These are phyloP conservation scores for Pantherophis vulpinus DNA, from an alignment of 2,797 vertebrate species.

Conservation along the genomic window DNA sequence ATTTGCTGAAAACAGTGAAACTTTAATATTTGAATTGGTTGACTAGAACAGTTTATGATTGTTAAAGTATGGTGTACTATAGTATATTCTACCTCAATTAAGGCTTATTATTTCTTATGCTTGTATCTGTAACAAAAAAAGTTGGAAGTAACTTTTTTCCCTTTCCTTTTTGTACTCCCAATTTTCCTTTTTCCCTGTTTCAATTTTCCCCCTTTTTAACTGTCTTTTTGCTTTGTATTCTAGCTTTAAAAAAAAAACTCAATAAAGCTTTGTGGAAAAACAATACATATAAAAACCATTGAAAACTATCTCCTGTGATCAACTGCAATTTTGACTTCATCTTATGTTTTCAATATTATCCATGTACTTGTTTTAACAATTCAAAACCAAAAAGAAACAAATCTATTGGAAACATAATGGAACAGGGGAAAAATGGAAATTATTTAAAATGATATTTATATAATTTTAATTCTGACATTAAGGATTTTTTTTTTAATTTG, in stretches of 20 bases:
- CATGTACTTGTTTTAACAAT: neutral
- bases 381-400: neutral
- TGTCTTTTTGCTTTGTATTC: neutral
- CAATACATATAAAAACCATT: neutral
- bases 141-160: neutral
- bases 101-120: neutral
- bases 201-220: neutral
- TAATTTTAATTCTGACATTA: neutral
- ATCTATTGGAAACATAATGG: neutral
- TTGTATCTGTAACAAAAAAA: neutral
- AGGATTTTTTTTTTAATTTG: neutral
- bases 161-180: neutral
- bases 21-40: neutral
- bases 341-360: neutral
- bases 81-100: neutral
- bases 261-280: neutral
- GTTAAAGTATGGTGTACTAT: too few species aligned
- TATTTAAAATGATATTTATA: neutral
- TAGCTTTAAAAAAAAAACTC: neutral
- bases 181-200: neutral
- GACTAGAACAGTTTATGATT: neutral
- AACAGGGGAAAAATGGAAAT: neutral
- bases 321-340: neutral
- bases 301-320: neutral
- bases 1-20: neutral